These are phyloP conservation scores for Troilus luridus DNA, from an alignment of 2,888 invertebrate genomes.

Conservation along the genomic window DNA sequence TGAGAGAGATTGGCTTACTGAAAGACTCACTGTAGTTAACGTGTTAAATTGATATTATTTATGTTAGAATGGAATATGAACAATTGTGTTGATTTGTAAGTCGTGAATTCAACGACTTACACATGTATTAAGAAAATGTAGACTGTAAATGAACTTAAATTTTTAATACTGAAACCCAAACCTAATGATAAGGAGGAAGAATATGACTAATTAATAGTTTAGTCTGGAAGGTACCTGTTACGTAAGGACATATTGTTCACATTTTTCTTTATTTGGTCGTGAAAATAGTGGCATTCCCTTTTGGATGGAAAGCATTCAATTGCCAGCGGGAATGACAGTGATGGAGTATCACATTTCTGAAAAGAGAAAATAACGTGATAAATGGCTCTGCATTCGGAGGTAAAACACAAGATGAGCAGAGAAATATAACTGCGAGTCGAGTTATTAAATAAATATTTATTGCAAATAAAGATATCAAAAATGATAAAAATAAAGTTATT, in stretches of 20 bases:
- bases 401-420: constrained; percentile 16
- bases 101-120: no score
- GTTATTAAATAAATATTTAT: not conserved
- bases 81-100: no score
- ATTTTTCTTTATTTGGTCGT: not conserved
- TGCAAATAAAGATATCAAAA: not conserved
- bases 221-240: not conserved
- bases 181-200: not conserved
- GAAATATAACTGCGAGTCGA: not conserved
- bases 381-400: constrained; percentile 15
- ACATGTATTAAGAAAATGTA: no score
- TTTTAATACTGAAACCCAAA: not conserved
- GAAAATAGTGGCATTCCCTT: constrained; percentile 24
- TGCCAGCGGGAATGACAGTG: constrained; percentile 15
- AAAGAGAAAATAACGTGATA: constrained; percentile 38
- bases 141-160: no score
- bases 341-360: constrained; percentile 37
- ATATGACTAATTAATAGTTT: not conserved
- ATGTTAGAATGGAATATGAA: no score
- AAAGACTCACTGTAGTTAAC: no score
- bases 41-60: no score
- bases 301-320: constrained; percentile 37
- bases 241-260: constrained; percentile 13
- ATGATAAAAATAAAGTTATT: not conserved
- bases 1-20: no score